Conservation (phyloP, 2,888 invertebrate genomes). For the Crepidodera aurea region DNA sequence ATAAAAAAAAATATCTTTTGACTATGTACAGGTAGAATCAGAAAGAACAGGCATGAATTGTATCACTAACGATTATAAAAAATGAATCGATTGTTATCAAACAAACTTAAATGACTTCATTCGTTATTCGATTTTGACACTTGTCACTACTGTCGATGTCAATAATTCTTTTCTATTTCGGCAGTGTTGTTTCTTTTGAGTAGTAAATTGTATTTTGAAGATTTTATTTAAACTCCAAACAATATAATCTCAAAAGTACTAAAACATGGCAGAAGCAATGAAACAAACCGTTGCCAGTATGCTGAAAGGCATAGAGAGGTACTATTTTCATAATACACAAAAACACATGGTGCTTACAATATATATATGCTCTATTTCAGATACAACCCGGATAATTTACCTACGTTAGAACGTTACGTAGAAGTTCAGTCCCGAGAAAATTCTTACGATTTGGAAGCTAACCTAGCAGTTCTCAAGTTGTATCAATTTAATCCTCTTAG, state of each 20-base stretch:
- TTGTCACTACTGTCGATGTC: neutral
- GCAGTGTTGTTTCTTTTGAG: no score
- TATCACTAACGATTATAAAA: no score
- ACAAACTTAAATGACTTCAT: no score
- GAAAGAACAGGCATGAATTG: no score
- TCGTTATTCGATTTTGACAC: no score
- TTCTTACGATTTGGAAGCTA: constrained; percentile 96
- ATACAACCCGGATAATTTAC: constrained; percentile 95
- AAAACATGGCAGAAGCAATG: constrained; percentile 80
- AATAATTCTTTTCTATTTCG: no score
- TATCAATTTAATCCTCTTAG: constrained; percentile 95
- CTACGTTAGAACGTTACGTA: constrained; percentile 90
- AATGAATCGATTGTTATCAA: no score
- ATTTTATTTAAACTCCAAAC: neutral
- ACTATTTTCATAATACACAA: constrained; percentile 41
- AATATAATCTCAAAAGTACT: neutral
- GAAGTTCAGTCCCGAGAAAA: constrained; percentile 93
- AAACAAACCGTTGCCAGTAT: constrained; percentile 85
- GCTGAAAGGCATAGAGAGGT: constrained; percentile 94
- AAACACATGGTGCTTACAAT: constrained; percentile 24
- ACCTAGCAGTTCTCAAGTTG: constrained; percentile 93
- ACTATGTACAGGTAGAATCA: no score
- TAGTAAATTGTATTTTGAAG: no score
- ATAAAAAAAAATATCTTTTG: no score
- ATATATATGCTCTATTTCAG: constrained; percentile 63